These are phyloP conservation scores for Antrozous pallidus DNA, from an alignment of 2,797 vertebrate species.

Conservation along the genomic window DNA sequence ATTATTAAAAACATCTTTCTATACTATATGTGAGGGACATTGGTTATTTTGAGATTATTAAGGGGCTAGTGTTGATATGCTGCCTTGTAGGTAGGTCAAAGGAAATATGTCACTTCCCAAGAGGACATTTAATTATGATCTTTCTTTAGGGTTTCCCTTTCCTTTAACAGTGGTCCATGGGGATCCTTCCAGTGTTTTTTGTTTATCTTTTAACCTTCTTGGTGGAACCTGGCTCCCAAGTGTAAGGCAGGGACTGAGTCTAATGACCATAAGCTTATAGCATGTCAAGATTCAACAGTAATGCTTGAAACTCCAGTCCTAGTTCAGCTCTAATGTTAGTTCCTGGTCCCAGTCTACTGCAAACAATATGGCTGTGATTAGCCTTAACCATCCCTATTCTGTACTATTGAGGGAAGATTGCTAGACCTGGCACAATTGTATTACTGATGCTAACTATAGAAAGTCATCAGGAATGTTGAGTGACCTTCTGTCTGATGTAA, in stretches of 20 bases:
- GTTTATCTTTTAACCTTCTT: slow-evolving; percentile 57
- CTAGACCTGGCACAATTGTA: background rate
- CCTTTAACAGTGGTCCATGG: background rate
- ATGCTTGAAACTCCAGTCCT: background rate
- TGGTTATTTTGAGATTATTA: background rate
- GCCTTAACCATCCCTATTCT: background rate
- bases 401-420: background rate
- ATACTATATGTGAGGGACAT: background rate
- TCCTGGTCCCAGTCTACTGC: background rate
- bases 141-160: slow-evolving; percentile 61
- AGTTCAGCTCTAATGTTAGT: background rate
- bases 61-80: background rate
- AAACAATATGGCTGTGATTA: background rate
- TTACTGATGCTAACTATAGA: background rate
- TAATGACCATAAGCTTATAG: slow-evolving; percentile 32
- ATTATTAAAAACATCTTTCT: background rate
- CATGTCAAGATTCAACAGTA: background rate
- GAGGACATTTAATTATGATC: slow-evolving; percentile 33
- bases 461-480: background rate
- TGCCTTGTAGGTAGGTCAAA: background rate
- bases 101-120: background rate
- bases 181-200: slow-evolving; percentile 55
- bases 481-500: slow-evolving; percentile 58
- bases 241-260: background rate
- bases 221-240: slow-evolving; percentile 32